A percentile compares a stretch with the other conserved stretches of the same genome.
Evolutionary conservation across 2,888 invertebrate genomes (phyloP).

Genomic region (Pseudococcus jackbeardsleyi): DNA sequence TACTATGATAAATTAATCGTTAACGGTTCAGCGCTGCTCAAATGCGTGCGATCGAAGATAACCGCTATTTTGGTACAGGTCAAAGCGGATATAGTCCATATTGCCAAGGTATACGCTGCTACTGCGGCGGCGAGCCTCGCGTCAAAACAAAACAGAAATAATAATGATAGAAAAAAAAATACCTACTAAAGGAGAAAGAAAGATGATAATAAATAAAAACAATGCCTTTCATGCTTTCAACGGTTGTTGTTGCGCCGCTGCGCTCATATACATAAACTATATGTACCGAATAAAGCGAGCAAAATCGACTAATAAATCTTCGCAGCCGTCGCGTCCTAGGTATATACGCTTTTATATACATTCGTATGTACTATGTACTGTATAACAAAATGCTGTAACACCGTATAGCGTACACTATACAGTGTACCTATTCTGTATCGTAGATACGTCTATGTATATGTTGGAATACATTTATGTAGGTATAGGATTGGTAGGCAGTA

Average conservation of each 20-base stretch:
- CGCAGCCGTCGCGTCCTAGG: neutral
- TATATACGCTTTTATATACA: neutral
- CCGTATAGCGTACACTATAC: neutral
- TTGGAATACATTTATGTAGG: neutral
- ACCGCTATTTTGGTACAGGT: conserved; percentile 44
- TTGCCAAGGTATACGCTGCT: neutral
- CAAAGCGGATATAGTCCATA: conserved; percentile 36
- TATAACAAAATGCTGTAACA: conserved; percentile 2
- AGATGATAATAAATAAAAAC: conserved; percentile 29
- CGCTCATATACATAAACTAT: neutral
- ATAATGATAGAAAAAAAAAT: neutral
- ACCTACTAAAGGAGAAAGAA: neutral
- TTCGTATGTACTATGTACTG: neutral
- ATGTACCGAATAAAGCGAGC: conserved; percentile 41
- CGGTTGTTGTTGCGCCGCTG: neutral
- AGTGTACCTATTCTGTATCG: neutral
- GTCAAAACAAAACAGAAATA: conserved; percentile 34
- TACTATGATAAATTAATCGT: conserved; percentile 53
- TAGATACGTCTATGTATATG: neutral
- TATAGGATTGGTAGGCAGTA: neutral
- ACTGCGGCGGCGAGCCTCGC: neutral
- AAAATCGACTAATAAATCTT: conserved; percentile 47
- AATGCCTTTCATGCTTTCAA: conserved; percentile 13
- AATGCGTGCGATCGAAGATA: conserved; percentile 43
- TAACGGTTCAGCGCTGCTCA: conserved; percentile 35